Conservation (phyloP, 2,113 vertebrate genomes). For the Cheilinus undulatus region DNA sequence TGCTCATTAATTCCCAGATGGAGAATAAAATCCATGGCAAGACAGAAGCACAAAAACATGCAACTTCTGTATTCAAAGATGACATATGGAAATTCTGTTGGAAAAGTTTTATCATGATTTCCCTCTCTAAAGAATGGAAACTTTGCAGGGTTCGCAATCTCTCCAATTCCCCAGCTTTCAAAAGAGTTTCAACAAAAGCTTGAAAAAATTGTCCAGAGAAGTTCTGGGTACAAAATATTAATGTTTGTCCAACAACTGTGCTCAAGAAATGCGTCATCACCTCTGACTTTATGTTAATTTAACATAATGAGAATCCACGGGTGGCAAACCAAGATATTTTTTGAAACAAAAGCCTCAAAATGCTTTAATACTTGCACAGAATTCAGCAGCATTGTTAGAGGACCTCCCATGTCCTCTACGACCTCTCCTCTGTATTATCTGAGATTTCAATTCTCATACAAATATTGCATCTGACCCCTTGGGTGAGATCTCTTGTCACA, state of each 20-base stretch:
- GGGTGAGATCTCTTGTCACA: background rate
- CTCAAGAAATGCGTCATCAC: background rate
- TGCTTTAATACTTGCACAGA: background rate
- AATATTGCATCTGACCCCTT: slow-evolving; percentile 7
- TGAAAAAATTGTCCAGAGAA: background rate
- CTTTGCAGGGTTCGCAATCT: background rate
- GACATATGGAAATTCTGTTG: background rate
- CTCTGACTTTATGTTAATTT: background rate
- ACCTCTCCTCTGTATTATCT: background rate
- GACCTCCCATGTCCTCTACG: background rate
- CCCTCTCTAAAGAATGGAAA: background rate
- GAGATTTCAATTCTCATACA: background rate
- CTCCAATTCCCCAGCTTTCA: background rate
- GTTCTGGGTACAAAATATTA: background rate
- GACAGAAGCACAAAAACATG: background rate
- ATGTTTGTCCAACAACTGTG: background rate
- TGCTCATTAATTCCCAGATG: background rate
- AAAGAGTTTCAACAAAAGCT: background rate
- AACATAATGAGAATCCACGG: background rate
- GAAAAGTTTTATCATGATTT: background rate
- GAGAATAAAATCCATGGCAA: background rate
- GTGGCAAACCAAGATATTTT: background rate
- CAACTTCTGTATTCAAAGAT: background rate
- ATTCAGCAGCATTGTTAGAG: background rate
- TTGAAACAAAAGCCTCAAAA: background rate